Evolutionary conservation across 2,888 invertebrate genomes (phyloP).

Genomic region (Tenthredo mesomela): DNA sequence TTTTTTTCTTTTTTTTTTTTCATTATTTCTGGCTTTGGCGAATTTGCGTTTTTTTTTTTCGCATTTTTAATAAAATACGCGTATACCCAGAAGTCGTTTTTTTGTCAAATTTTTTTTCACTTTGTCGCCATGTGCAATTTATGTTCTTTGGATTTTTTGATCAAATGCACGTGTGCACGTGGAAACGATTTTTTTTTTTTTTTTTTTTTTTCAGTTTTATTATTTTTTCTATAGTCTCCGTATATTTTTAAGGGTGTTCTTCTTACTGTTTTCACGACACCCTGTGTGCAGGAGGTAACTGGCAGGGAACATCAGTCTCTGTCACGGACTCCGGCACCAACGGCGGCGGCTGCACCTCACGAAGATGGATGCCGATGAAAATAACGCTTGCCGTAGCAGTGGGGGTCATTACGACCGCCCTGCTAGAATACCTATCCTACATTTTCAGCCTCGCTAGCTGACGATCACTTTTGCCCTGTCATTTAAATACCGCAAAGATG

Average conservation of each 20-base stretch:
- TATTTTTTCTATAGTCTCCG: too few relatives aligned
- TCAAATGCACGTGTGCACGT: too few relatives aligned
- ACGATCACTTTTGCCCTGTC: constrained; percentile 1
- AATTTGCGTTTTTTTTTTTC: too few relatives aligned
- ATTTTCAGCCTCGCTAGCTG: background rate
- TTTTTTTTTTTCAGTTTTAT: background rate
- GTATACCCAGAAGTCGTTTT: too few relatives aligned
- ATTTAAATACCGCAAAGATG: constrained; percentile 12
- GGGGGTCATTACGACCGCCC: constrained; percentile 58
- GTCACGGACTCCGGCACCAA: constrained; percentile 61
- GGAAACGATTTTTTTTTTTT: background rate
- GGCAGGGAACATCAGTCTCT: constrained; percentile 64
- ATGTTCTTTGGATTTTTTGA: too few relatives aligned
- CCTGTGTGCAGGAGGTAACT: constrained; percentile 34
- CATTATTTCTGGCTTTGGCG: background rate
- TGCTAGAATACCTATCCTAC: constrained; percentile 5
- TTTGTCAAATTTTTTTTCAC: too few relatives aligned
- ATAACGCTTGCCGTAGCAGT: constrained; percentile 59
- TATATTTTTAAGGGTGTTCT: background rate
- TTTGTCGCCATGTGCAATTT: too few relatives aligned
- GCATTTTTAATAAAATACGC: too few relatives aligned
- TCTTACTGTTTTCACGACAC: background rate
- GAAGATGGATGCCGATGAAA: constrained; percentile 66
- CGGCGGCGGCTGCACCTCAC: constrained; percentile 62
- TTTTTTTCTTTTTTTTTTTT: background rate